phyloP scores from a whole-genome alignment of 2,888 invertebrate genomes.

The Bellardia pandia region DNA sequence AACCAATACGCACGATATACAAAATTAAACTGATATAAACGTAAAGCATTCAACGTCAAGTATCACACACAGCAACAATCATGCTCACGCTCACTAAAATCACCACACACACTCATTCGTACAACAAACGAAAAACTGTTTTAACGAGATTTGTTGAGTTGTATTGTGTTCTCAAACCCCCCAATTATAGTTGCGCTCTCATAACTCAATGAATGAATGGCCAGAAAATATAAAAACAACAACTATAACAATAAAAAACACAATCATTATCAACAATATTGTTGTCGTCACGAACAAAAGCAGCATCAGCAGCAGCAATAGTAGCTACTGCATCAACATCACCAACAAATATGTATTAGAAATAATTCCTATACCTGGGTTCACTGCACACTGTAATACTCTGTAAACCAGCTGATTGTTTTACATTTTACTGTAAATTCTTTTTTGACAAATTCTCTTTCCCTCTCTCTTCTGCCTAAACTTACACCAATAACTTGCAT shows the following conservation, averaged over 20 bases:
- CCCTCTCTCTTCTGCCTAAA: no score
- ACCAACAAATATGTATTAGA: conserved; percentile 19
- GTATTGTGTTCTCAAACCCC: conserved; percentile 16
- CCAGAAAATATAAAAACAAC: conserved; percentile 26
- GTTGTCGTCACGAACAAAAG: conserved; percentile 37
- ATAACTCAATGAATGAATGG: conserved; percentile 34
- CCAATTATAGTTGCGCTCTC: conserved; percentile 1
- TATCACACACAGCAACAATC: conserved; percentile 28
- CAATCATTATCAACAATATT: conserved; percentile 23
- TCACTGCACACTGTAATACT: no score
- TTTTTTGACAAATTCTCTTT: no score
- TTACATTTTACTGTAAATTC: no score
- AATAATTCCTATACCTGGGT: no score
- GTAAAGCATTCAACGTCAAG: conserved; percentile 40
- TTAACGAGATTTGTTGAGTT: not conserved
- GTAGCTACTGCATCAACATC: not conserved
- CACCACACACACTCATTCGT: not conserved
- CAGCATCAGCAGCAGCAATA: not conserved
- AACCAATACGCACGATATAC: conserved; percentile 64
- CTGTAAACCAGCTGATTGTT: no score
- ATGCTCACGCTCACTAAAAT: conserved; percentile 16
- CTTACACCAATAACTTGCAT: no score
- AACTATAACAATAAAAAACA: not conserved
- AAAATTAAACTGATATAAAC: conserved; percentile 63
- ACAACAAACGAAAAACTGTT: not conserved